A percentile compares a stretch with the other conserved stretches of the same genome.
Conservation (phyloP, 2,113 vertebrate genomes). For the Geococcyx californianus region DNA sequence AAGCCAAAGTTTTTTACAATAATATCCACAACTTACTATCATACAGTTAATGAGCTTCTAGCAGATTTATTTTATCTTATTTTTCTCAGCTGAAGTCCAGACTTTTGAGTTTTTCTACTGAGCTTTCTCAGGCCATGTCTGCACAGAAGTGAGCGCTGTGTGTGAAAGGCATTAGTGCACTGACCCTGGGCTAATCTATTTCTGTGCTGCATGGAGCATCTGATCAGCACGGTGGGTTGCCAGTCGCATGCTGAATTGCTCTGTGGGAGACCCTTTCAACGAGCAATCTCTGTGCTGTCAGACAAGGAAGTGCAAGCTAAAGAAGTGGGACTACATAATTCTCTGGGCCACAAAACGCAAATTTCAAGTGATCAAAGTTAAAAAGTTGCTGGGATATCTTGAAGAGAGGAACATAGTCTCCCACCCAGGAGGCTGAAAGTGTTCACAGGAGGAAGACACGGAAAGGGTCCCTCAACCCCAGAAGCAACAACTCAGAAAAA, state of each 20-base stretch:
- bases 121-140: not conserved
- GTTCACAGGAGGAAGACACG: not conserved
- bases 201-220: not conserved
- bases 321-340: not conserved
- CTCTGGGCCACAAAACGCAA: not conserved
- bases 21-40: not conserved
- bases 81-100: not conserved
- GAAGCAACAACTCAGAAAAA: not conserved
- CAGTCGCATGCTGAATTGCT: not conserved
- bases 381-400: not conserved
- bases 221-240: not conserved
- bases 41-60: not conserved
- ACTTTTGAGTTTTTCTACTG: not conserved
- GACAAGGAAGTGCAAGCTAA: not conserved
- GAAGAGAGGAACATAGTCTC: not conserved
- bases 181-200: not conserved
- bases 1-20: not conserved
- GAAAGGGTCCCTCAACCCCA: not conserved
- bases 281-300: not conserved
- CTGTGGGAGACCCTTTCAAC: not conserved
- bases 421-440: not conserved
- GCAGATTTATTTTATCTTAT: not conserved
- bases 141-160: accelerated
- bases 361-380: not conserved
- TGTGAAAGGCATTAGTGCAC: not conserved